Conservation (phyloP, 2,113 vertebrate genomes). For the Gobius niger region DNA sequence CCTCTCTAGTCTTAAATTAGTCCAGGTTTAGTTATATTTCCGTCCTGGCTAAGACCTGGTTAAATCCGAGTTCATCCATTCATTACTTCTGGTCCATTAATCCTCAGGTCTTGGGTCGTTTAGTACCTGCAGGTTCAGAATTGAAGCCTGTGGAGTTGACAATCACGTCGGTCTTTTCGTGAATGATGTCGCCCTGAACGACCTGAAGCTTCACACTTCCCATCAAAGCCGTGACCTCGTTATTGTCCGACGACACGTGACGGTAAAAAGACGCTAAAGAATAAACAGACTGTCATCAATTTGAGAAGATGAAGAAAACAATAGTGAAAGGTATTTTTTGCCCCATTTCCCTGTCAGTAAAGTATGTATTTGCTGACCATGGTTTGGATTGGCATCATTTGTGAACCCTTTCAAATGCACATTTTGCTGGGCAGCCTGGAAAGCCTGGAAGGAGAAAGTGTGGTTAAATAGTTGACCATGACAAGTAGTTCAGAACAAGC, state of each 20-base stretch:
- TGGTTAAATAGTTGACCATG: neutral
- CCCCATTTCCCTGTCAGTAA: neutral
- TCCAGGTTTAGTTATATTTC: neutral
- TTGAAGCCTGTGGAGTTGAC: slow-evolving; percentile 65
- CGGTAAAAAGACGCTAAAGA: slow-evolving; percentile 59
- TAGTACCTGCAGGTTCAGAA: slow-evolving; percentile 27
- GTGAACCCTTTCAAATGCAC: slow-evolving; percentile 54
- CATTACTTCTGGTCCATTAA: neutral
- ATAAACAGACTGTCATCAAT: neutral
- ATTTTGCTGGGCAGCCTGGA: slow-evolving; percentile 40
- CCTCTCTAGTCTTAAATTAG: too few relatives aligned
- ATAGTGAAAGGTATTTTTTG: neutral
- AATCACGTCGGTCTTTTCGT: slow-evolving; percentile 57
- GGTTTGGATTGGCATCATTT: slow-evolving; percentile 26
- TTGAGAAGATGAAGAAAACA: too few relatives aligned
- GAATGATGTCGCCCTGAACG: slow-evolving; percentile 53
- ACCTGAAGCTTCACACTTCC: slow-evolving; percentile 58
- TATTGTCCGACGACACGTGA: slow-evolving; percentile 11
- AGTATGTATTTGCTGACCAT: slow-evolving; percentile 30
- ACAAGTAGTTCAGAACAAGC: too few relatives aligned
- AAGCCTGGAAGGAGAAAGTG: slow-evolving; percentile 39
- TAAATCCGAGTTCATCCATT: neutral
- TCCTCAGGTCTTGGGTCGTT: too few relatives aligned
- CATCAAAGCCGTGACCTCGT: slow-evolving; percentile 48
- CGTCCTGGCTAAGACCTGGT: neutral